Evolutionary conservation across 2,113 vertebrate species (phyloP), one percentile per base, ranked within the genome.

Genomic region (Oreochromis aureus): DNA sequence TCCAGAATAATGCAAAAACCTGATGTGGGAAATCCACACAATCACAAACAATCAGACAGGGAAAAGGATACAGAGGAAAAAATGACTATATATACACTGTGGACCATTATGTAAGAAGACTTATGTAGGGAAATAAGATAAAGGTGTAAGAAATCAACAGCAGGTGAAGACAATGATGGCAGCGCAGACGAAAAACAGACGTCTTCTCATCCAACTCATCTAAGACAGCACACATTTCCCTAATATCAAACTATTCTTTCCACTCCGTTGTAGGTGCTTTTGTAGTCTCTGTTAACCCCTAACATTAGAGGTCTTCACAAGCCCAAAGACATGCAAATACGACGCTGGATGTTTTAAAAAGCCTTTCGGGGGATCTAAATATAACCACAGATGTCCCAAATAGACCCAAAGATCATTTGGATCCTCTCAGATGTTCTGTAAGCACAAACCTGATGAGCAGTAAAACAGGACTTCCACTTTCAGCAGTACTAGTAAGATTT

Each of bases 271-370:
- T 51, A 34, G 18, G 27, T 34, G 18, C 55, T 22, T 82, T 46
- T 48, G 7, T 63, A 46, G 80, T 51, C 7, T 13, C 9, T 19
- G 41, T 13, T 22, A 46, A 32, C 41, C 3, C 4, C 71, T 63
- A 69, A 15, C 80, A 63, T 32, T 63, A n/a, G 56, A 82, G 19
- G 58, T 48, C 41, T 82, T 63, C 41, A 63, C 41, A 8, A 24
- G 9, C 44, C 55, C 41, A 34, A 44, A 58, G 0, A 76, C 6
- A 4, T 51, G 71, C 24, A 51, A 76, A 76, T 16, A 30, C 44
- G 30, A 7, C 4, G 0, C 16, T 54, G 18, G n/a, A n/a, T 54
- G 4, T 54, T 53, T n/a, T 19, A 53, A 53, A 54, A n/a, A 54
- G 5, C 18, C 9, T 7, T 19, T 1, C 18, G 16, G 7, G 7